Base-by-base conservation (phyloP, 2,888 invertebrate species). In the Agrochola macilenta region DNA sequence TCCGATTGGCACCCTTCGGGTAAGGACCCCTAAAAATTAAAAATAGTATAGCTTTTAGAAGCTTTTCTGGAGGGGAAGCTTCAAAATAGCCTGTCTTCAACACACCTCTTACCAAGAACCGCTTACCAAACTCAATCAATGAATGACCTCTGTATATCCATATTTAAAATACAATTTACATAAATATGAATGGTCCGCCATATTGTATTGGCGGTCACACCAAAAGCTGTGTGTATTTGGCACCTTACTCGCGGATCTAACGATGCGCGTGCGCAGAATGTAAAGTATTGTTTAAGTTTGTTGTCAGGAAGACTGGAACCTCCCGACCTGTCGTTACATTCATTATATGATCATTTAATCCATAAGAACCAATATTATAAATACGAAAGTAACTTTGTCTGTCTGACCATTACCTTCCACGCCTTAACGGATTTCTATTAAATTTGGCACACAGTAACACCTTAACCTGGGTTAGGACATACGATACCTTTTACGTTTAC, bases 121-220 rank as follows among this genome's bases (percentile, higher is more conserved):
- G n/a, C 20, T 83, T 69, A 69, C 54, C 61, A 43, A 66, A 65
- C 75, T 63, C 70, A 71, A 74, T 84, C 78, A 85, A 85, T 85
- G 78, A 77, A 30, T 66, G 74, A 79, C 86, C 86, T 85, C 74
- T 83, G n/a, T 49, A 5, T 46, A 61, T 65, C 69, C 75, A 80
- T 83, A 70, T 83, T 82, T 69, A 70, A 64, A 70, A 60, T 39
- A 26, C 69, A 64, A 84, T 84, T 84, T 35, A 68, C 81, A 86
- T 86, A 86, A 63, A 78, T 86, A 86, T 86, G 85, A 86, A 86
- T 86, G 85, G 86, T 73, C 61, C 68, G 49, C 80, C 79, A 78
- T 83, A 65, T 39, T 20, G 54, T 58, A 46, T 54, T 83, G 83
- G 46, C 84, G 83, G 84, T 78, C 83, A 83, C 76, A 82, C 76